Conservation (phyloP, 2,113 vertebrate species). For the Bos javanicus region DNA sequence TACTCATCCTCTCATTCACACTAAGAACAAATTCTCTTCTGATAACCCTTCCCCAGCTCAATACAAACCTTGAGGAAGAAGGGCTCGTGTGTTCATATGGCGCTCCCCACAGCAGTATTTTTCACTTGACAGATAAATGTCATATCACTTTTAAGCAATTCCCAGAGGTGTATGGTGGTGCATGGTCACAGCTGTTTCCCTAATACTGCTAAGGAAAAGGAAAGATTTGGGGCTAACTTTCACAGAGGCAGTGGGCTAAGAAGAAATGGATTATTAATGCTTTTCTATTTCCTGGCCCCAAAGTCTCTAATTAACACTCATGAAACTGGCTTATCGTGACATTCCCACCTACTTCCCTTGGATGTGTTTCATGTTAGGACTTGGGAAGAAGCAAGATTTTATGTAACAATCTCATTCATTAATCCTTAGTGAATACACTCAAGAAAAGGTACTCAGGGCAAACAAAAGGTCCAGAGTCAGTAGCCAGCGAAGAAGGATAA, state of each 20-base stretch:
- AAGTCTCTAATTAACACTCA: conserved; percentile 52
- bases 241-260: not conserved
- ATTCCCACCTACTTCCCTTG: not conserved
- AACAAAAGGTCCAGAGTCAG: not conserved
- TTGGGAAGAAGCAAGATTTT: not conserved
- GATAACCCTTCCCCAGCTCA: not conserved
- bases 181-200: conserved; percentile 49
- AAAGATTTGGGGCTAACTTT: conserved; percentile 47
- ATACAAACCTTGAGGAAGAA: not conserved
- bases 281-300: not conserved
- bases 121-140: conserved; percentile 23
- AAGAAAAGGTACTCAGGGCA: not conserved
- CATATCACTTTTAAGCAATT: conserved; percentile 51
- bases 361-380: not conserved
- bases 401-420: not conserved
- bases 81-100: not conserved
- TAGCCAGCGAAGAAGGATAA: not conserved
- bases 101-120: not conserved
- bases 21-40: not conserved
- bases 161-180: not conserved
- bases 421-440: not conserved
- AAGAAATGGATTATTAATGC: conserved; percentile 8
- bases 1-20: not conserved
- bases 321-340: not conserved
- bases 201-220: conserved; percentile 15